These are phyloP conservation scores for Acleris sparsana DNA, from an alignment of 2,888 invertebrate genomes.

Conservation along the genomic window DNA sequence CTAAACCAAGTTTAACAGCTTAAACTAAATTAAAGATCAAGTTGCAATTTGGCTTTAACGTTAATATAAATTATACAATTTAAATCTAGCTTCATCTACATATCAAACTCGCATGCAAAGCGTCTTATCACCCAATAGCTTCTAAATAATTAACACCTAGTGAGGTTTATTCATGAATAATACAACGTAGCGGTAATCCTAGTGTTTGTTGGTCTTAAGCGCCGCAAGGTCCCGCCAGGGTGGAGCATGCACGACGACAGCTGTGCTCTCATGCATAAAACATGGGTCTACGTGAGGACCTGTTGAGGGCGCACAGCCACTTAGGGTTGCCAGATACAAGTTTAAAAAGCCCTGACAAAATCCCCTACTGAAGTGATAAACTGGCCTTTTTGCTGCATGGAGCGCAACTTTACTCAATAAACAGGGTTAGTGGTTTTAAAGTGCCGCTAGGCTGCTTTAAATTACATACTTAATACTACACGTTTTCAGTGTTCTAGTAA, in stretches of 20 bases:
- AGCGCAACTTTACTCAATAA: too few relatives aligned
- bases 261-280: constrained; percentile 57
- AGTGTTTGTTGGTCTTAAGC: constrained; percentile 30
- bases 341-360: constrained; percentile 26
- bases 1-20: not conserved
- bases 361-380: too few relatives aligned
- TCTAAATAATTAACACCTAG: constrained; percentile 22
- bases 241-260: constrained; percentile 37
- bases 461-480: too few relatives aligned
- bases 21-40: not conserved
- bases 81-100: constrained; percentile 12
- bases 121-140: constrained; percentile 10
- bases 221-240: constrained; percentile 12
- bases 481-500: too few relatives aligned
- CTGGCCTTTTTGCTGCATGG: too few relatives aligned
- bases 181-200: constrained; percentile 24
- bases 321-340: constrained; percentile 41
- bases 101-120: constrained; percentile 9
- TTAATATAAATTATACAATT: too few relatives aligned
- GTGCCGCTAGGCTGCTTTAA: too few relatives aligned
- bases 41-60: too few relatives aligned
- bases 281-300: constrained; percentile 48
- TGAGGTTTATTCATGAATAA: constrained; percentile 31
- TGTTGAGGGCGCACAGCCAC: constrained; percentile 44
- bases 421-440: too few relatives aligned